Base-by-base conservation (phyloP, 2,797 vertebrate genomes). In the Sarcophilus harrisii region DNA sequence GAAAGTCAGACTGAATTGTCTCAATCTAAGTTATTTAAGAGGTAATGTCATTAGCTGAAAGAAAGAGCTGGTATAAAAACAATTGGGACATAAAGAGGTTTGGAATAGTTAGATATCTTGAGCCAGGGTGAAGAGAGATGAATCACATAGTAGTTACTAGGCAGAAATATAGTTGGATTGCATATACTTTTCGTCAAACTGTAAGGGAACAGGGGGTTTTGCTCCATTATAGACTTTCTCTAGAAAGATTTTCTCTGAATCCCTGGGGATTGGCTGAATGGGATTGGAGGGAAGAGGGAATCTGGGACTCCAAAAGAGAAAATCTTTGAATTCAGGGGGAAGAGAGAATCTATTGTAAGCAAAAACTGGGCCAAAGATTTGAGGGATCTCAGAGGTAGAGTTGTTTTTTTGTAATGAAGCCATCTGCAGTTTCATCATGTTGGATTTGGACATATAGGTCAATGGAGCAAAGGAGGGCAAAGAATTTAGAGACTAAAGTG, bases 201-300 rank as follows among this genome's bases (percentile, higher is more conserved):
- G 45, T 18, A 0, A 29, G 45, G 66, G 27, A n/a, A 54, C 30
- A 55, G 49, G 49, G 21, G 3, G 58, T 58, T 14, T 59, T 18
- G 14, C 49, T 81, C 18, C 52, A 58, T 30, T 8, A 16, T 87
- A 3, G 12, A 2, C 14, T 1, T 29, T 60, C 29, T 91, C 87
- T 4, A 29, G 0, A 8, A 81, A 81, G n/a, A 11, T 0, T 0
- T n/a, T 32, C 32, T 24, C 5, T 11, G 24, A 54, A 18, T 60
- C 18, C 0, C 14, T 32, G 6, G 89, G 45, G 45, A 60, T 29
- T 16, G 45, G 66, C 59, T 0, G 10, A 0, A 27, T 16, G 57
- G 16, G 52, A 52, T 14, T 28, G 12, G 28, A 12, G 24, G 57
- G 32, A 52, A 1, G 52, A 91, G 57, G 54, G 45, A 0, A 29